Conservation (phyloP, 2,113 vertebrate species). For the Arothron firmamentum region DNA sequence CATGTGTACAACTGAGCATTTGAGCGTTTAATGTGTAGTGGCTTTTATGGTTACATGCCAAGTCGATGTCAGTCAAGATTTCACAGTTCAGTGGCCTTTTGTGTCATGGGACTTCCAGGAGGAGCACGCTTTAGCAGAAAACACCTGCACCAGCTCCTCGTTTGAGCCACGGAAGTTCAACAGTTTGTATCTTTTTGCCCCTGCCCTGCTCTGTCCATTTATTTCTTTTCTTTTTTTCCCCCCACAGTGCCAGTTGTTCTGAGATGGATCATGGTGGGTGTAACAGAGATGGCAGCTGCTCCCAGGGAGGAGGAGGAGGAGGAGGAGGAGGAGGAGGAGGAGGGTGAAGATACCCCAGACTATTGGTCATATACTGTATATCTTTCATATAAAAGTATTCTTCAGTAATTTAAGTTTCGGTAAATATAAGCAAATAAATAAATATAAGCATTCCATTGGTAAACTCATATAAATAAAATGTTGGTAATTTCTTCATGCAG, state of each 20-base stretch:
- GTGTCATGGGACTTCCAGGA: constrained; percentile 35
- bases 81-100: constrained; percentile 45
- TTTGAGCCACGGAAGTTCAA: constrained; percentile 10
- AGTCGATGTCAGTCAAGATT: constrained; percentile 37
- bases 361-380: too few relatives aligned
- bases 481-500: too few relatives aligned
- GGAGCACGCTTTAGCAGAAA: constrained; percentile 9
- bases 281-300: constrained; percentile 40
- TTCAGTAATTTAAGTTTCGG: too few relatives aligned
- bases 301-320: not conserved
- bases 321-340: not conserved
- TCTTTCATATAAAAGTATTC: too few relatives aligned
- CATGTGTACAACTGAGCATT: constrained; percentile 24
- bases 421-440: too few relatives aligned
- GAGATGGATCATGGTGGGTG: constrained; percentile 28
- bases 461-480: too few relatives aligned
- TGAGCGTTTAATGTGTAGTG: not conserved
- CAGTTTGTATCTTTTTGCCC: constrained; percentile 20
- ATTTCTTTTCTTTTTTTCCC: too few relatives aligned
- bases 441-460: too few relatives aligned
- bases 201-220: not conserved
- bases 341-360: not conserved
- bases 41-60: constrained; percentile 26
- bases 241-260: constrained; percentile 30
- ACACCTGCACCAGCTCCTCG: constrained; percentile 12